Evolutionary conservation across 2,888 invertebrate genomes (phyloP).

Genomic region (Smittia sp.): DNA sequence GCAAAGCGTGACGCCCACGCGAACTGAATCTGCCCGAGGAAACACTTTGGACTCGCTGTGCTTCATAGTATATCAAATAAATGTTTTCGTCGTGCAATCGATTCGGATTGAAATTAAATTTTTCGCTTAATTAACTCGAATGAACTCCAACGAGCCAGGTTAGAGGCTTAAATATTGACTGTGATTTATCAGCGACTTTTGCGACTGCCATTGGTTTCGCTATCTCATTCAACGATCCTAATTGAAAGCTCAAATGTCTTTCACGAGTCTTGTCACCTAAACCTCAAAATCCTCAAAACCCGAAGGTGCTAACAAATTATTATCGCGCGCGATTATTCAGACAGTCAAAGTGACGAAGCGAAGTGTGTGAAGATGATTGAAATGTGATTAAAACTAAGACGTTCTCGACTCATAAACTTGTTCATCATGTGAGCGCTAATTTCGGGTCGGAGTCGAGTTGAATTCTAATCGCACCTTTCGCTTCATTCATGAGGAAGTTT

Average conservation of each 20-base stretch:
- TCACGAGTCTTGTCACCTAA: neutral
- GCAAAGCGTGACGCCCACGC: neutral
- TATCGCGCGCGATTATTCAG: neutral
- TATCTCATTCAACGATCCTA: neutral
- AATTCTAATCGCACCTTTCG: neutral
- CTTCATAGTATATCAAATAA: slow-evolving; percentile 25
- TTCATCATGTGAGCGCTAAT: neutral
- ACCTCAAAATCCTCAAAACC: neutral
- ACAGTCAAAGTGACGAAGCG: slow-evolving; percentile 3
- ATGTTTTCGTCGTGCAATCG: slow-evolving; percentile 26
- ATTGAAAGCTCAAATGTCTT: neutral
- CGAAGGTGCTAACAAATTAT: slow-evolving; percentile 18
- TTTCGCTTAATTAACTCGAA: slow-evolving; percentile 24
- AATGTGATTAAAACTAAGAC: slow-evolving; percentile 38
- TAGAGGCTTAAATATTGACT: slow-evolving; percentile 27
- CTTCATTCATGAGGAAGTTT: neutral
- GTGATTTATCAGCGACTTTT: slow-evolving; percentile 28
- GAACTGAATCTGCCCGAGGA: neutral
- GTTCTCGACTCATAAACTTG: neutral
- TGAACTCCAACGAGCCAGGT: neutral
- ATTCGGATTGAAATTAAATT: slow-evolving; percentile 19
- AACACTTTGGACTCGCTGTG: slow-evolving; percentile 14
- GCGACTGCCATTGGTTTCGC: neutral
- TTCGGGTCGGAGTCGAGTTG: neutral
- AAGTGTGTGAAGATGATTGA: slow-evolving; percentile 32